phyloP scores from a whole-genome alignment of 2,888 invertebrate species.

The Gryllus longicercus region DNA sequence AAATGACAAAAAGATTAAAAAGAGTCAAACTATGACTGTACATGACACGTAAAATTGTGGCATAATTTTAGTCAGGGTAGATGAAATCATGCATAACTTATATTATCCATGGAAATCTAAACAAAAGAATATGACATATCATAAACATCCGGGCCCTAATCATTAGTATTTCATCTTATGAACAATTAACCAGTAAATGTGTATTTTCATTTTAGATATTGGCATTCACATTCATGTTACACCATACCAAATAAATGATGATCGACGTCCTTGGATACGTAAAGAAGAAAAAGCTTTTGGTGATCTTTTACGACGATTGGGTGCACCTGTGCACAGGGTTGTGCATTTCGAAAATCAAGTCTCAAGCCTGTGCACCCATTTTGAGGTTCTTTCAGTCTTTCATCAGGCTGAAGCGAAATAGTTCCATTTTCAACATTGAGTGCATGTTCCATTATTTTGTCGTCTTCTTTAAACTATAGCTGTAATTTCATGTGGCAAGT shows the following conservation, averaged over 20 bases:
- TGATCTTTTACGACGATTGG: slow-evolving; percentile 60
- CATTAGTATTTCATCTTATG: too few relatives aligned
- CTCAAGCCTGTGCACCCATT: slow-evolving; percentile 68
- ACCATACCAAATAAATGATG: slow-evolving; percentile 84
- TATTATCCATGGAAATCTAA: too few relatives aligned
- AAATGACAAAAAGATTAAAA: too few relatives aligned
- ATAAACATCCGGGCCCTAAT: too few relatives aligned
- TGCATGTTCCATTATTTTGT: too few relatives aligned
- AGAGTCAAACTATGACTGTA: too few relatives aligned
- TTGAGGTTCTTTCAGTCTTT: slow-evolving; percentile 67
- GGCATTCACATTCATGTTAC: slow-evolving; percentile 77
- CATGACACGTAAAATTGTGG: too few relatives aligned
- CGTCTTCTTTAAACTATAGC: too few relatives aligned
- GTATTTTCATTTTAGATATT: slow-evolving; percentile 53
- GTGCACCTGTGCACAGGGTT: slow-evolving; percentile 61
- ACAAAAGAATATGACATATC: too few relatives aligned
- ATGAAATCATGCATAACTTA: too few relatives aligned
- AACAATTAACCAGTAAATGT: background rate
- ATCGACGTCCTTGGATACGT: slow-evolving; percentile 77
- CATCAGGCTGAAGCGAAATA: slow-evolving; percentile 37
- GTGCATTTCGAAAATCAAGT: slow-evolving; percentile 60
- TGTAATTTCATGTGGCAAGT: too few relatives aligned
- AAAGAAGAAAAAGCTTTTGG: slow-evolving; percentile 77
- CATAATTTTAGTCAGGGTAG: too few relatives aligned
- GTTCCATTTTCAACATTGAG: background rate